Conservation (phyloP, 2,797 vertebrate species). For the Bradypus variegatus region DNA sequence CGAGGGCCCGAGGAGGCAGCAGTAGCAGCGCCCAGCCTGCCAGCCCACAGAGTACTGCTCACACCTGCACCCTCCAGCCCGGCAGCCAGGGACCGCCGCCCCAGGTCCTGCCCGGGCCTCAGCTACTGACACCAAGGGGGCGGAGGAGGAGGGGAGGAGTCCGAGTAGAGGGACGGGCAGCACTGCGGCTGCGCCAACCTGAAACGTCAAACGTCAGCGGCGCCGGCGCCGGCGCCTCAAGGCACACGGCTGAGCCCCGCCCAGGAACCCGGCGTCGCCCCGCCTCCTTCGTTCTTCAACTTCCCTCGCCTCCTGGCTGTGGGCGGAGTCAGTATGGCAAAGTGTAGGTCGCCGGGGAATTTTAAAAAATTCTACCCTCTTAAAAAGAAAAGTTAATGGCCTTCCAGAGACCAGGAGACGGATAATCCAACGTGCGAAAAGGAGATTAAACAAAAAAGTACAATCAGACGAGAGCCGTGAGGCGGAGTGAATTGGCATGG, state of each 20-base stretch:
- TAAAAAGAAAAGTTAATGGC: background rate
- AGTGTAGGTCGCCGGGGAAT: fast-evolving
- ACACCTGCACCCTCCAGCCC: background rate
- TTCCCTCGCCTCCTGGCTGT: background rate
- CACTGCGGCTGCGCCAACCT: constrained; percentile 48
- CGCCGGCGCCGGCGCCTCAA: background rate
- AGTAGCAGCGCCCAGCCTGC: background rate
- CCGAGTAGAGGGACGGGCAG: background rate
- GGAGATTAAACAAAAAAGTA: background rate
- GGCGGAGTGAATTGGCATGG: background rate
- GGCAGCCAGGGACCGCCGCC: background rate
- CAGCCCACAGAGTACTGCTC: background rate
- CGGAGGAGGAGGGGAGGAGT: background rate
- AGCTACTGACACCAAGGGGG: background rate
- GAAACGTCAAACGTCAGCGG: constrained; percentile 31
- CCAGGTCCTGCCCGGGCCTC: background rate
- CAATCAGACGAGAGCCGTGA: background rate
- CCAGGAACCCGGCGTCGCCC: no score
- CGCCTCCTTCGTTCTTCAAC: no score
- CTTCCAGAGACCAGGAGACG: background rate
- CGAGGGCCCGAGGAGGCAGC: background rate
- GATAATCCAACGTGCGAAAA: background rate
- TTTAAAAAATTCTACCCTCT: background rate
- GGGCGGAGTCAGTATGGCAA: fast-evolving
- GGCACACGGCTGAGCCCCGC: no score